Percentiles rank a stretch among this genome's conserved stretches.
Conservation (phyloP, 2,113 vertebrate genomes). For the Sclerurus mexicanus region DNA sequence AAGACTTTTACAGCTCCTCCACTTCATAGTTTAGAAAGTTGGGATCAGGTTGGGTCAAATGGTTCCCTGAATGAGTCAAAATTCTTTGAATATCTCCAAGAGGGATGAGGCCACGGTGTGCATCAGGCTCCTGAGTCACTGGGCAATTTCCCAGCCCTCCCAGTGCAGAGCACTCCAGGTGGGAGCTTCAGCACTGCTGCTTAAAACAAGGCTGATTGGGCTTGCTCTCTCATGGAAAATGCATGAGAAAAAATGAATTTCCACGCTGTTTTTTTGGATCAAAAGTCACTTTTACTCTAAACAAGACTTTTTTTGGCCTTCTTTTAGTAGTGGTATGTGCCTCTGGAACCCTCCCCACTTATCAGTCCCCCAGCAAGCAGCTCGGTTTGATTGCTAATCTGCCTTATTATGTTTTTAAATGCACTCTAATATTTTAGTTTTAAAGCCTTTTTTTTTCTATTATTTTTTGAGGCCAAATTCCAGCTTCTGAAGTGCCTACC, state of each 20-base stretch:
- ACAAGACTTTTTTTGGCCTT: slow-evolving; percentile 2
- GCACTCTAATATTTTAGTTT: slow-evolving; percentile 35
- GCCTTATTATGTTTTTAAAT: slow-evolving; percentile 56
- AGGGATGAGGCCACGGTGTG: neutral
- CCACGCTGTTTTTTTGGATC: neutral
- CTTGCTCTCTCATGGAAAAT: slow-evolving; percentile 48
- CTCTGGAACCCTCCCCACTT: neutral
- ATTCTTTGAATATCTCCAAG: neutral
- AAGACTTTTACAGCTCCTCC: neutral
- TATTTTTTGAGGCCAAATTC: neutral
- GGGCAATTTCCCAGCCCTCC: neutral
- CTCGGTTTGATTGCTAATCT: slow-evolving; percentile 47
- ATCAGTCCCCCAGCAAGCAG: neutral
- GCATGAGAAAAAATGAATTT: slow-evolving; percentile 34
- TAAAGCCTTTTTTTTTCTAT: neutral
- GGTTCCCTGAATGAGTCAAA: neutral
- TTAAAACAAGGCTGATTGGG: slow-evolving; percentile 43
- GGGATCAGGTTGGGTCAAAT: neutral
- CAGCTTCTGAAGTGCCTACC: slow-evolving; percentile 4
- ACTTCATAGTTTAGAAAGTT: rapidly evolving
- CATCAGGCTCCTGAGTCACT: neutral
- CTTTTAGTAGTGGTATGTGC: neutral
- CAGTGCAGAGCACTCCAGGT: neutral
- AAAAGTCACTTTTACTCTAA: neutral
- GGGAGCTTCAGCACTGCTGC: neutral